These are phyloP conservation scores for Monoplex corrugatus DNA, from an alignment of 2,888 invertebrate genomes.

Conservation along the genomic window DNA sequence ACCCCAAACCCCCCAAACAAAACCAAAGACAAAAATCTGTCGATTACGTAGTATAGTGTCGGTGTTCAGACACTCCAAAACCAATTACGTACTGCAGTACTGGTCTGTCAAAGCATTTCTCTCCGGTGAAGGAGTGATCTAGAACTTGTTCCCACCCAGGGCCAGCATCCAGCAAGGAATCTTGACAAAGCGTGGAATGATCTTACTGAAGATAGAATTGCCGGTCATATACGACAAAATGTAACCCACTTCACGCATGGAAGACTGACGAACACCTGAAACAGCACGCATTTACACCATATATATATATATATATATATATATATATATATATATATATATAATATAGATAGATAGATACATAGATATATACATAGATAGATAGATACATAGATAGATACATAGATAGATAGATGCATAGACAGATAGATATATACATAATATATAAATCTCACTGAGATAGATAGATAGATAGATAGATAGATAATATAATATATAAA, in stretches of 20 bases:
- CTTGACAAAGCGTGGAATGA: slow-evolving; percentile 52
- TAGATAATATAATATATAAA: no score
- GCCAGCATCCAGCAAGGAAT: slow-evolving; percentile 55
- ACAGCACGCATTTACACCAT: background rate
- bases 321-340: background rate
- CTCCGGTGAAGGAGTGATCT: background rate
- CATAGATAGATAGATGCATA: no score
- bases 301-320: background rate
- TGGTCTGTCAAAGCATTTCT: no score
- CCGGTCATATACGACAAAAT: background rate
- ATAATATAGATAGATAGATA: background rate
- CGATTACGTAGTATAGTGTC: no score
- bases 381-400: no score
- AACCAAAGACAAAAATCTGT: no score
- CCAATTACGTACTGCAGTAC: background rate
- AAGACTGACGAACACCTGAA: slow-evolving; percentile 36
- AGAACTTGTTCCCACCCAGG: slow-evolving; percentile 54
- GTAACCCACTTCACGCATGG: slow-evolving; percentile 45
- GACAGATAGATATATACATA: no score
- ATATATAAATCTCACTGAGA: no score
- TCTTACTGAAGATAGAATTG: slow-evolving; percentile 32
- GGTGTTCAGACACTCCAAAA: background rate
- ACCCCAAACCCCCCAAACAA: background rate
- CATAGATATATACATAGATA: background rate
- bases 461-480: no score